Base-by-base conservation (phyloP, 2,888 invertebrate genomes). In the Drosophila histrio region DNA sequence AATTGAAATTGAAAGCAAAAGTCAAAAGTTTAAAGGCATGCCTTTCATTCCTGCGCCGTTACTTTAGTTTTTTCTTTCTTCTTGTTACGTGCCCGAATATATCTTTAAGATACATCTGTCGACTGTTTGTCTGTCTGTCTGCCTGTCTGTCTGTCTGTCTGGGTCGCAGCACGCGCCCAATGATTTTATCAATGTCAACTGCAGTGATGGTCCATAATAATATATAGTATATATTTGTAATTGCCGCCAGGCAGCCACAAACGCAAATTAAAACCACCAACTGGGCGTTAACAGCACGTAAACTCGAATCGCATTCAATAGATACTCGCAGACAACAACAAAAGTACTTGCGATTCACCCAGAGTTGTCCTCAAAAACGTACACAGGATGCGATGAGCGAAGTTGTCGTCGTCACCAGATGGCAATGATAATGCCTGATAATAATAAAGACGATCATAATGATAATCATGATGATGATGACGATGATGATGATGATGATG, bases 101-200 rank as follows among this genome's bases (percentile, higher is more conserved):
- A 52, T 64, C 57, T 67, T 38, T 11, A 11, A 39, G 59, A 58
- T 65, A 36, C 41, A 41, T 44, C 56, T 44, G 28, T 36, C 46
- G 9, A 11, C 43, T 43, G n/a, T n/a, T n/a, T n/a, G n/a, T 34
- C 34, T 22, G 19, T 57, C 36, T 38, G 47, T 41, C 54, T 28
- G 24, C 41, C 43, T 22, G 19, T 36, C n/a, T 36, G 38, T 19
- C 38, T 32, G 19, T 21, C 17, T 34, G 56, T 62, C 66, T 66
- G 60, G 59, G 46, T 30, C 74, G 11, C 71, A 75, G 88, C 87
- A 84, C 87, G 88, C 88, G 84, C 71, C 64, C 70, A 73, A 68
- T 69, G 88, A 84, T 88, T 87, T 83, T 75, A 88, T 88, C 88
- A 84, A 87, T 84, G 87, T 87, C 84, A 88, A 75, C 80, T 74